Conservation (phyloP, 2,113 vertebrate species). For the Anser cygnoides region DNA sequence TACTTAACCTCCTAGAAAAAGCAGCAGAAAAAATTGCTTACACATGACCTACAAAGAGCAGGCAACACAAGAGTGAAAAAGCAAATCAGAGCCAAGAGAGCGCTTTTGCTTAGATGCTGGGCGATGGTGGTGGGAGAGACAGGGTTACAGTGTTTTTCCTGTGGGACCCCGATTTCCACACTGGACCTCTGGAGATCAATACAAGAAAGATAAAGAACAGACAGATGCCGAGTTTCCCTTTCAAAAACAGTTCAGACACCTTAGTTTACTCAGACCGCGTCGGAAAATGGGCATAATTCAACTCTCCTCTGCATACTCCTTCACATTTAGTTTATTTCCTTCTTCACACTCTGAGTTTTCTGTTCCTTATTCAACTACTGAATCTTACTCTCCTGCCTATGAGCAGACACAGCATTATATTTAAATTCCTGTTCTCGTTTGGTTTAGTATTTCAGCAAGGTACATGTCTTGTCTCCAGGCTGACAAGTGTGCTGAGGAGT, state of each 20-base stretch:
- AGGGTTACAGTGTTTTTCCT: background rate
- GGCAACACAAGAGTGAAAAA: background rate
- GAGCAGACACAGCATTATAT: slow-evolving; percentile 16
- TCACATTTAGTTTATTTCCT: background rate
- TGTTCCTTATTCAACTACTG: background rate
- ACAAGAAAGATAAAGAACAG: background rate
- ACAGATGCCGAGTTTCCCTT: background rate
- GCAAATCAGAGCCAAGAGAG: background rate
- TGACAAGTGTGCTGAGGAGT: background rate
- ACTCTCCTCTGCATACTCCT: background rate
- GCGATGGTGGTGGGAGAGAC: background rate
- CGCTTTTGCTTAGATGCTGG: background rate
- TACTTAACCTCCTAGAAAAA: slow-evolving; percentile 56
- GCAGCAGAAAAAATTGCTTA: slow-evolving; percentile 47
- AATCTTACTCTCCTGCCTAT: background rate
- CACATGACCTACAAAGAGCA: slow-evolving; percentile 48
- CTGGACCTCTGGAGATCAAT: background rate
- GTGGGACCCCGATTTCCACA: background rate
- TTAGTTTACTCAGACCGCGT: background rate
- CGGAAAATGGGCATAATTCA: background rate
- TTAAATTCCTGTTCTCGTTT: slow-evolving; percentile 12
- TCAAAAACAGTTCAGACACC: background rate
- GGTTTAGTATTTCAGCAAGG: background rate
- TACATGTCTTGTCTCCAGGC: background rate
- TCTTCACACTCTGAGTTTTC: background rate